Percentiles rank a stretch among this genome's conserved stretches.
Evolutionary conservation across 2,113 vertebrate genomes (phyloP).

Genomic region (Dromaius novaehollandiae): DNA sequence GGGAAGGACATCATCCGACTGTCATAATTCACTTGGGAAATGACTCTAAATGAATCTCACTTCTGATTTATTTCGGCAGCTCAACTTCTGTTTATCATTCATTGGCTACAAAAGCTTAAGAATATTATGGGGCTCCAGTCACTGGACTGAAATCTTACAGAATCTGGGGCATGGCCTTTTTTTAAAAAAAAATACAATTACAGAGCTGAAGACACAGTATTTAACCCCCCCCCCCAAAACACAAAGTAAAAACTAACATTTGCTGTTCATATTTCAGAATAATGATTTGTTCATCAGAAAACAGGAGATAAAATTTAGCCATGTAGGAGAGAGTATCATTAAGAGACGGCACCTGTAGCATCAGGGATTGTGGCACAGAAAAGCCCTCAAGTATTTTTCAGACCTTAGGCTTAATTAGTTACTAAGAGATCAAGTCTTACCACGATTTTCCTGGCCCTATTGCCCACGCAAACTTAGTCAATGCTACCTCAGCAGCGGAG

Average conservation of each 20-base stretch:
- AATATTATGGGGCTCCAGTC: conserved; percentile 18
- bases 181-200: conserved; percentile 19
- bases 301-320: background rate
- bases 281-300: background rate
- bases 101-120: conserved; percentile 42
- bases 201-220: background rate
- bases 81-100: conserved; percentile 50
- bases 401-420: background rate
- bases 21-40: conserved; percentile 44
- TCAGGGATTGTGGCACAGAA: background rate
- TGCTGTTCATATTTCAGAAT: background rate
- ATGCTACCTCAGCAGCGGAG: background rate
- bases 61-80: conserved; percentile 36
- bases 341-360: background rate
- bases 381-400: background rate
- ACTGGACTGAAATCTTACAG: background rate
- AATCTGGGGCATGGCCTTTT: background rate
- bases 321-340: background rate
- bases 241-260: background rate
- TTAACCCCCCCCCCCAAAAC: conserved; percentile 9
- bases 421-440: background rate
- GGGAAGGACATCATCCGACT: conserved; percentile 39
- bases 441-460: background rate
- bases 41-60: conserved; percentile 44
- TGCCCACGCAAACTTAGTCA: background rate